A percentile compares a stretch with the other conserved stretches of the same genome.
Conservation (phyloP, 1,140 invertebrate species). For the Capitella teleta region DNA sequence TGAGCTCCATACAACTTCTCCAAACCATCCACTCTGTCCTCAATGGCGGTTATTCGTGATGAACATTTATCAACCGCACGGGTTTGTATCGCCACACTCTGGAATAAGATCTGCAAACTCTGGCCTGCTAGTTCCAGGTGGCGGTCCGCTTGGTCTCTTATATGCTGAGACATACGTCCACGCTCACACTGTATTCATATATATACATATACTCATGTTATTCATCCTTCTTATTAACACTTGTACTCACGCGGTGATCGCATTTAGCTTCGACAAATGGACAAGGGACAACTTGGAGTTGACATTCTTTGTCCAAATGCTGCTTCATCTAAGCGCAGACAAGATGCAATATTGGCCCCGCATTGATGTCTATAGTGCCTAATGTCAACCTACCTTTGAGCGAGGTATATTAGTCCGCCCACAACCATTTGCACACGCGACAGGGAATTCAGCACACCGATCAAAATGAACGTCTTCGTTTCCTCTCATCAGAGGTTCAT, state of each 20-base stretch:
- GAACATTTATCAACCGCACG: conserved; percentile 9
- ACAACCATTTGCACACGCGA: conserved; percentile 70
- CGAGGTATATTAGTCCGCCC: conserved; percentile 58
- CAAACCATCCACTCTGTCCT: conserved; percentile 7
- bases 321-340: conserved; percentile 20
- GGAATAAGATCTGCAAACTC: background rate
- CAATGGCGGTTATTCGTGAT: conserved; percentile 1
- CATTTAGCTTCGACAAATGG: conserved; percentile 80
- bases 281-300: conserved; percentile 63
- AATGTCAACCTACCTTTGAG: conserved; percentile 53
- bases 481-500: conserved; percentile 39
- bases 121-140: background rate
- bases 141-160: background rate
- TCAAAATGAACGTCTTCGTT: conserved; percentile 17
- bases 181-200: background rate
- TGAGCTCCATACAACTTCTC: conserved; percentile 52
- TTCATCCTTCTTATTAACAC: background rate
- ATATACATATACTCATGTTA: background rate
- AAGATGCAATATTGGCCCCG: background rate
- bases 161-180: background rate
- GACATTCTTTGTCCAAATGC: conserved; percentile 63
- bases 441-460: conserved; percentile 66
- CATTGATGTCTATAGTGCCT: background rate
- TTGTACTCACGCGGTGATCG: conserved; percentile 17
- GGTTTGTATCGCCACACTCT: background rate